Base-by-base conservation (phyloP, 2,888 invertebrate genomes). In the Neoitamus cyanurus region DNA sequence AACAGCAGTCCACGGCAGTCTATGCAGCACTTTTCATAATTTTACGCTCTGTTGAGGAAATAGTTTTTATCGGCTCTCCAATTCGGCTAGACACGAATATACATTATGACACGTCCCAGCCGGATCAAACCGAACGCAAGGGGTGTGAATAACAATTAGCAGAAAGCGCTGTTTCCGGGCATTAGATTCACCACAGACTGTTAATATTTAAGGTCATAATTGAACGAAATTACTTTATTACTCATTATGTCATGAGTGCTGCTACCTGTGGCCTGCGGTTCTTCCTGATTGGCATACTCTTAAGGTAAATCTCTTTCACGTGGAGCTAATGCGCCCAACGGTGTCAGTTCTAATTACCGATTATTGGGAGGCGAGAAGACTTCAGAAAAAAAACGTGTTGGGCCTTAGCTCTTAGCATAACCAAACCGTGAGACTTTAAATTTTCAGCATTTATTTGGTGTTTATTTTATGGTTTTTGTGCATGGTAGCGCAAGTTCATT, bases 11-110 rank as follows among this genome's bases (percentile, higher is more conserved):
- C 34, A 58, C 58, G 34, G 31, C 78, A 31, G 78, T 31, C 48
- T 31, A 31, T 80, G 58, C 78, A 80, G 78, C 58, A 58, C 78
- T 80, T 80, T 80, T 58, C 48, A 80, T 80, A 80, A 80, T 80
- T 80, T 80, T 58, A 80, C 78, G 78, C 78, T 80, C 78, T 58
- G 78, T 31, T 80, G 78, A 31, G 58, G 34, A 31, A 80, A 80
- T 58, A 48, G 48, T 46, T 46, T 42, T 80, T 46, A 58, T 80
- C 58, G 30, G 31, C 7, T 58, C 31, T 31, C 15, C 78, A 80
- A 58, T 75, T 75, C 42, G 37, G 75, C 42, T 75, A 42, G 75
- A 75, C 42, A 75, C 75, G 75, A 75, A 75, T 75, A 75, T 73
- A 7, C 36, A 36, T 73, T 73, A 73, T 73, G 73, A 73, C 73